A percentile compares a stretch with the other conserved stretches of the same genome.
Evolutionary conservation across 37 sponge, comb jelly and placozoan genomes (phyloP).

Genomic region (Petrosia ficiformis): DNA sequence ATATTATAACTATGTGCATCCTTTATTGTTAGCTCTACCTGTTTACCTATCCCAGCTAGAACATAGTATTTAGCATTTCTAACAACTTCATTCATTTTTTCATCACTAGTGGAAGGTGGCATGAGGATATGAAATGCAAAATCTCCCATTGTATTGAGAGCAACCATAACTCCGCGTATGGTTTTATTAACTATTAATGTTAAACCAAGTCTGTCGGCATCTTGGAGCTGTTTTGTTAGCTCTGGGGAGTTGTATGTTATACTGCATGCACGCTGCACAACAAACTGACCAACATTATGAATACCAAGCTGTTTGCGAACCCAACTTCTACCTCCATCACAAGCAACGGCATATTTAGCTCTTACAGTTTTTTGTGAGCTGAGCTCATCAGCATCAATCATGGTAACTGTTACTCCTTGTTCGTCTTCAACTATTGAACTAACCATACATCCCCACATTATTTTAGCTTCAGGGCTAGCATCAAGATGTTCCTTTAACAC

Average conservation of each 20-base stretch:
- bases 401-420: constrained; percentile 40
- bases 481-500: constrained; percentile 50
- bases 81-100: constrained; percentile 14
- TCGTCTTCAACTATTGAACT: constrained; percentile 44
- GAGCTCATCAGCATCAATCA: background rate
- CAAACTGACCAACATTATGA: constrained; percentile 62
- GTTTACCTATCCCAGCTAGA: background rate
- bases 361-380: constrained; percentile 24
- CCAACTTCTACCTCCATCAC: constrained; percentile 68
- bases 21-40: constrained; percentile 28
- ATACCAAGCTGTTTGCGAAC: constrained; percentile 52
- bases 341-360: constrained; percentile 53
- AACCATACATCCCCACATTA: constrained; percentile 50
- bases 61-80: constrained; percentile 18
- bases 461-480: constrained; percentile 3
- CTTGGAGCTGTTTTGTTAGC: constrained; percentile 14
- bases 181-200: background rate
- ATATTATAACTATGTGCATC: constrained; percentile 50
- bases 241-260: constrained; percentile 56
- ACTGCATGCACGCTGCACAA: constrained; percentile 46
- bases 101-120: constrained; percentile 18
- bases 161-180: constrained; percentile 5
- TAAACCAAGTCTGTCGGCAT: constrained; percentile 15
- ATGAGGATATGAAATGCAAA: constrained; percentile 32
- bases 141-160: constrained; percentile 26